Conservation (phyloP, 2,888 invertebrate species). For the Charanyca ferruginea region DNA sequence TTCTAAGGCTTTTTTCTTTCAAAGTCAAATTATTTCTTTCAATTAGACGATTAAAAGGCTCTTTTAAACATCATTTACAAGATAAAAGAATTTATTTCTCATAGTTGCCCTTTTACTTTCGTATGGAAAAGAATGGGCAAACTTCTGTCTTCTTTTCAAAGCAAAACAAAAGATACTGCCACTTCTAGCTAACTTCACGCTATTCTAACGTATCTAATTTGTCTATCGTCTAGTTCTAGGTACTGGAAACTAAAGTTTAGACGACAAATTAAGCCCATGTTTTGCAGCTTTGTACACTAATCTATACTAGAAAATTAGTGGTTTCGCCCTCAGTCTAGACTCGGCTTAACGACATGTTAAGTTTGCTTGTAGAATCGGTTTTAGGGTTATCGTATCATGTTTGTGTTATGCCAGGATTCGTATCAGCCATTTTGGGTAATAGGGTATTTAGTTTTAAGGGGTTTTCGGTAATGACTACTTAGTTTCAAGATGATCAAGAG, state of each 20-base stretch:
- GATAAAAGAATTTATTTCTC: too few relatives aligned
- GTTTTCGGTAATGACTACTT: not conserved
- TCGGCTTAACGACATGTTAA: slow-evolving; percentile 42
- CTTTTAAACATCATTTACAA: too few relatives aligned
- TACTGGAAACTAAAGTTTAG: slow-evolving; percentile 72
- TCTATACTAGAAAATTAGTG: slow-evolving; percentile 72
- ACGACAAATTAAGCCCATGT: slow-evolving; percentile 80
- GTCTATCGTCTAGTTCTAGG: slow-evolving; percentile 76
- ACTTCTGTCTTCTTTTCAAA: not conserved
- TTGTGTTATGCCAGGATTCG: slow-evolving; percentile 13
- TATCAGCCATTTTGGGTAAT: slow-evolving; percentile 39
- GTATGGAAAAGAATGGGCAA: too few relatives aligned
- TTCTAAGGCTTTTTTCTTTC: too few relatives aligned
- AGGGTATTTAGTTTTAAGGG: slow-evolving; percentile 15
- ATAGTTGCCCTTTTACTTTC: too few relatives aligned
- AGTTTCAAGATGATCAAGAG: slow-evolving; percentile 3
- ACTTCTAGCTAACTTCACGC: slow-evolving; percentile 54
- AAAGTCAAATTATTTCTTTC: too few relatives aligned
- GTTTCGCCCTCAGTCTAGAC: slow-evolving; percentile 56
- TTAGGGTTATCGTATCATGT: slow-evolving; percentile 38
- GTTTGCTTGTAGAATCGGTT: slow-evolving; percentile 34
- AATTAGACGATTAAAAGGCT: too few relatives aligned
- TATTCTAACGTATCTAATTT: slow-evolving; percentile 72
- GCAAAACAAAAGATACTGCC: not conserved
- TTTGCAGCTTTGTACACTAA: slow-evolving; percentile 76